Percentiles rank a stretch among this genome's conserved stretches.
phyloP scores from a whole-genome alignment of 2,113 vertebrate species.

The Zonotrichia leucophrys region DNA sequence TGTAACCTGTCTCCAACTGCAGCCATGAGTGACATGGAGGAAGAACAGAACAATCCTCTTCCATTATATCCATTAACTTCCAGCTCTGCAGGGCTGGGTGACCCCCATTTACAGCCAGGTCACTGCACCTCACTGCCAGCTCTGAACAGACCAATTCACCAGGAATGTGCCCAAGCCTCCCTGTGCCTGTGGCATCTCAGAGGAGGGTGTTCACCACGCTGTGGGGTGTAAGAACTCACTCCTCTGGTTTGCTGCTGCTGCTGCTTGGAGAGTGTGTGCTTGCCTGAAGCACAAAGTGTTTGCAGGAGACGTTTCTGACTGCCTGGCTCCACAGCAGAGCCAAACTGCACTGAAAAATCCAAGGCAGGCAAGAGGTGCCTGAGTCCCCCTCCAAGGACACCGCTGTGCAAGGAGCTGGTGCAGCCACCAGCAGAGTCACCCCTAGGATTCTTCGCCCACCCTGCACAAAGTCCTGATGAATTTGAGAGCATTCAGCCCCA shows the following conservation, averaged over 20 bases:
- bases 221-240: accelerated
- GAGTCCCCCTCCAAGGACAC: neutral
- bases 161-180: neutral
- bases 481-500: neutral
- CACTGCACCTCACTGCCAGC: neutral
- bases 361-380: neutral
- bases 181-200: neutral
- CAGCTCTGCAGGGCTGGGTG: neutral
- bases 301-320: neutral
- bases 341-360: neutral
- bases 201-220: neutral
- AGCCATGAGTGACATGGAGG: neutral
- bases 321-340: neutral
- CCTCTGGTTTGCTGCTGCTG: neutral
- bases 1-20: neutral
- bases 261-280: neutral
- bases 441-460: neutral
- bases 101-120: neutral
- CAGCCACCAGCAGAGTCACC: neutral
- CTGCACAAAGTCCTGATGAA: neutral
- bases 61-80: neutral
- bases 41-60: neutral
- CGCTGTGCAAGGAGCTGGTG: neutral
- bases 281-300: neutral
- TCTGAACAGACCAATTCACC: neutral